Base-by-base conservation (phyloP, 2,113 vertebrate genomes). In the Poeciliopsis prolifica region DNA sequence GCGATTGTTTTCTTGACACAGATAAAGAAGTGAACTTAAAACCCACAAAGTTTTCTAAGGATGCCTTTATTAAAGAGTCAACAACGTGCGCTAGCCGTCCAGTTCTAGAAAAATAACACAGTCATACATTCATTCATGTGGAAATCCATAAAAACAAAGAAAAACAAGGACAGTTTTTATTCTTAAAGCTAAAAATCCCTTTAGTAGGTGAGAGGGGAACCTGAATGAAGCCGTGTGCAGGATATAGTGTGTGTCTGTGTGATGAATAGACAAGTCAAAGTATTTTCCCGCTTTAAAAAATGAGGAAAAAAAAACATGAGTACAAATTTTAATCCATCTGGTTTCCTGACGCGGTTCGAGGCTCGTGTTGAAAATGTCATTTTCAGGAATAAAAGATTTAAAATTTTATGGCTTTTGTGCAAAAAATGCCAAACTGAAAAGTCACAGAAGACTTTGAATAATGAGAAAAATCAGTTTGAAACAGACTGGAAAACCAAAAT, bases 1-100 rank as follows among this genome's bases (percentile, higher is more conserved):
- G 3, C 9, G 28, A 6, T 63, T 17, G 29, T 8, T 31, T 30
- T 63, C 8, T 31, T 63, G 3, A 63, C 2, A 6, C 17, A n/a
- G 10, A 74, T 19, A 79, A 28, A 33, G 4, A 30, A 31, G 44
- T 28, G 0, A 29, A 69, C 28, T 61, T 5, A 69, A 86, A 85
- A 9, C 51, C 51, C 51, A 58, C 68, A 70, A 14, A 61, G 12
- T 87, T 88, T 88, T 80, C 70, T 89, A 89, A 91, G 88, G 90
- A 92, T 91, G 91, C 91, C 87, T 92, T 92, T 92, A 92, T 89
- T 92, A 89, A 91, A 92, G 90, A 89, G 87, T 89, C 83, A 88
- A 87, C 90, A 92, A 90, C 91, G 91, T 92, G 91, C 87, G 86
- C 87, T 85, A 88, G 80, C 88, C 80, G 78, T 90, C 89, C 78